These are phyloP conservation scores for Ommatoiulus sabulosus DNA, from an alignment of 2,888 invertebrate species.

Conservation along the genomic window DNA sequence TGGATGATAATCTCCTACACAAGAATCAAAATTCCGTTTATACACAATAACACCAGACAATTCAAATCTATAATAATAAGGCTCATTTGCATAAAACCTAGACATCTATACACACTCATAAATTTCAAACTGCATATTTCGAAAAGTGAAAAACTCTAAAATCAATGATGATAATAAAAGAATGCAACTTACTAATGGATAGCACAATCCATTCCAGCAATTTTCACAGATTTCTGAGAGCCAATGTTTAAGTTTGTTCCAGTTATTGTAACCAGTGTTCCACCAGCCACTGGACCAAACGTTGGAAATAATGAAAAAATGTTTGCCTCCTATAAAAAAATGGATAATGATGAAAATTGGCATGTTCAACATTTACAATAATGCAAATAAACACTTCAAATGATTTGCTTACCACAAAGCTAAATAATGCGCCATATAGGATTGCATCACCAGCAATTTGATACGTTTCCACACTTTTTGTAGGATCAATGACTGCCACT, in stretches of 20 bases:
- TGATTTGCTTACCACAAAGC: slow-evolving; percentile 57
- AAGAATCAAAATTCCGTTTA: too few species aligned
- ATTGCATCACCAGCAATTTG: slow-evolving; percentile 56
- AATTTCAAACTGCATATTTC: too few species aligned
- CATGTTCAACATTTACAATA: not conserved
- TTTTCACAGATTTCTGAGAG: slow-evolving; percentile 62
- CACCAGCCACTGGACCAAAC: slow-evolving; percentile 67
- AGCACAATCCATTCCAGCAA: slow-evolving; percentile 59
- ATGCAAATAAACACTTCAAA: not conserved
- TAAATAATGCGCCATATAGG: slow-evolving; percentile 55
- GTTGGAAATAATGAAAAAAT: slow-evolving; percentile 62
- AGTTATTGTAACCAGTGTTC: slow-evolving; percentile 65
- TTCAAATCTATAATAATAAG: too few species aligned
- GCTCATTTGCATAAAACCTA: too few species aligned
- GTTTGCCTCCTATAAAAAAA: slow-evolving; percentile 53
- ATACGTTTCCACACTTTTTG: slow-evolving; percentile 51
- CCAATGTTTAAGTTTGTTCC: slow-evolving; percentile 64
- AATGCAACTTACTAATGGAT: slow-evolving; percentile 28
- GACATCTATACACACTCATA: too few species aligned
- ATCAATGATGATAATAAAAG: too few species aligned
- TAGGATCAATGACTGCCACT: slow-evolving; percentile 54
- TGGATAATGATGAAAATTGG: not conserved
- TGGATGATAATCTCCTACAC: too few species aligned
- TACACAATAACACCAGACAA: too few species aligned
- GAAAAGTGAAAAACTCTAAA: too few species aligned